These are phyloP conservation scores for Trichosurus vulpecula DNA, from an alignment of 2,797 vertebrate species.

Conservation along the genomic window DNA sequence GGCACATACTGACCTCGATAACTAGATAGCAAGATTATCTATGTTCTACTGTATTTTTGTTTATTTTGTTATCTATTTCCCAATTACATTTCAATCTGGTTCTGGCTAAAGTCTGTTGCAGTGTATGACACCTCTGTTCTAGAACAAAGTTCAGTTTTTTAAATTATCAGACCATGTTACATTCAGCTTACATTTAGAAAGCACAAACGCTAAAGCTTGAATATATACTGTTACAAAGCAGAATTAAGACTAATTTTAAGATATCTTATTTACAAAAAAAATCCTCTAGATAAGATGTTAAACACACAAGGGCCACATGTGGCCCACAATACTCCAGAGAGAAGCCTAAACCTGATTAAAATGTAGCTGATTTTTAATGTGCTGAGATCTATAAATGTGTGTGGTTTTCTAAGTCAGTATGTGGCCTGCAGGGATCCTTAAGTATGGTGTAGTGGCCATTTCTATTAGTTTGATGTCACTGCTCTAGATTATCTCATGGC, in stretches of 20 bases:
- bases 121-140: not conserved
- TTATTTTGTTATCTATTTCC: not conserved
- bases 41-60: not conserved
- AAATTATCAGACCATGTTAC: not conserved
- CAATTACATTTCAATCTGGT: not conserved
- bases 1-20: not conserved
- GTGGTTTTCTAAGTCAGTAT: not conserved
- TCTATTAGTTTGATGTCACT: not conserved
- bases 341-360: not conserved
- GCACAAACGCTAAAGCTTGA: not conserved
- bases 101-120: not conserved
- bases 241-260: not conserved
- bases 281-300: not conserved
- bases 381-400: not conserved
- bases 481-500: not conserved
- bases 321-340: not conserved
- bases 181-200: not conserved
- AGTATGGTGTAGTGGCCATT: not conserved
- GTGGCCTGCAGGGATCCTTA: not conserved
- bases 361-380: not conserved
- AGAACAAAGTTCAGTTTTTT: not conserved
- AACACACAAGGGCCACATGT: not conserved
- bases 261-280: not conserved
- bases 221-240: not conserved
- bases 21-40: not conserved